A percentile compares a stretch with the other conserved stretches of the same genome.
Conservation (phyloP, 2,888 invertebrate species). For the Athalia cordata region DNA sequence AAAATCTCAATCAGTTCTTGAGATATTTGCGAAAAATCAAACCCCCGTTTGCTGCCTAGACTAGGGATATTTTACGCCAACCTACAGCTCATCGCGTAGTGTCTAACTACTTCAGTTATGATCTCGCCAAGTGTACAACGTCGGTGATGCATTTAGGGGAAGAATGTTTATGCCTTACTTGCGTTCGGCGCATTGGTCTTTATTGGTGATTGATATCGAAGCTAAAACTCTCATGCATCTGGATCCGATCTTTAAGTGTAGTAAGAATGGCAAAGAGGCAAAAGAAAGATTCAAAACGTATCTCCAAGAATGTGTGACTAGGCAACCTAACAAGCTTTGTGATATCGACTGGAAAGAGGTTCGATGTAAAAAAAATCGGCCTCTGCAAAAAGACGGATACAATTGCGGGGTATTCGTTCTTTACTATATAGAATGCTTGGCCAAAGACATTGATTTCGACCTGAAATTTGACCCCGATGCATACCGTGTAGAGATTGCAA, state of each 20-base stretch:
- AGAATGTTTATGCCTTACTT: not conserved
- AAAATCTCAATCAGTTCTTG: no score
- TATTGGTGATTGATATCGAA: not conserved
- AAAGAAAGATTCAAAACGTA: not conserved
- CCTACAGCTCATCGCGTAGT: no score
- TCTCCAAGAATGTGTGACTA: not conserved
- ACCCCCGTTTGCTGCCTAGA: no score
- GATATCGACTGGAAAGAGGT: not conserved
- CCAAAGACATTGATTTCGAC: not conserved
- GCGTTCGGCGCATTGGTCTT: not conserved
- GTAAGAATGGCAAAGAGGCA: not conserved
- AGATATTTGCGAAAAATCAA: no score
- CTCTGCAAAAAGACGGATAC: slow-evolving; percentile 3
- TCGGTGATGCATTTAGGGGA: not conserved
- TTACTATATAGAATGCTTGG: slow-evolving; percentile 22
- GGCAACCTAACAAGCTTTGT: slow-evolving; percentile 4
- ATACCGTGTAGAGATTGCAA: slow-evolving; percentile 2
- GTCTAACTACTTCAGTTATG: no score
- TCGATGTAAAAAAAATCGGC: not conserved
- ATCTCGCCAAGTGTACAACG: no score
- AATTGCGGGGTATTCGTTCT: slow-evolving; percentile 9
- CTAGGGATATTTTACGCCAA: no score
- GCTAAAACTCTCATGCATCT: not conserved
- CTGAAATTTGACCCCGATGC: slow-evolving; percentile 1
- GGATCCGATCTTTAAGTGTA: not conserved